These are phyloP conservation scores for Leiothrix lutea DNA, from an alignment of 2,113 vertebrate genomes.

Conservation along the genomic window DNA sequence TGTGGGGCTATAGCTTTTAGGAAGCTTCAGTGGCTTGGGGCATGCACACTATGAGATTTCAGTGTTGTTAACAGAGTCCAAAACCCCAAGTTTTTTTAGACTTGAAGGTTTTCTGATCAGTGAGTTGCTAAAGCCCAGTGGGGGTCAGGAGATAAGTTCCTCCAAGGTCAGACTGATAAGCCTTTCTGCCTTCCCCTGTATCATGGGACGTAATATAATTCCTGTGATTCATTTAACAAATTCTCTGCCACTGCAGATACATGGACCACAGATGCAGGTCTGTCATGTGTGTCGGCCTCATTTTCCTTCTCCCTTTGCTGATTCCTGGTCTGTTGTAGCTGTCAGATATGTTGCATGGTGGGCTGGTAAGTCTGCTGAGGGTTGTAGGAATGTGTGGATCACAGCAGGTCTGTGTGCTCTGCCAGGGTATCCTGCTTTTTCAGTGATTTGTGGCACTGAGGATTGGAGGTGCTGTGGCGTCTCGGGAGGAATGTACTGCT, in stretches of 20 bases:
- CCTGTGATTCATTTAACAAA: conserved; percentile 50
- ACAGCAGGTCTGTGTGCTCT: not conserved
- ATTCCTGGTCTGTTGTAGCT: not conserved
- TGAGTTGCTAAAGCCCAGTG: not conserved
- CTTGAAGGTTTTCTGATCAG: not conserved
- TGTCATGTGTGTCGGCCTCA: not conserved
- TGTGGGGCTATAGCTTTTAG: not conserved
- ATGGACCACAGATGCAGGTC: not conserved
- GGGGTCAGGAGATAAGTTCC: not conserved
- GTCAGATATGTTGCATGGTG: rapidly evolving
- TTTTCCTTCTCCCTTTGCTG: not conserved
- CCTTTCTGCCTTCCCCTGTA: conserved; percentile 26
- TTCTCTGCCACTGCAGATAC: conserved; percentile 18
- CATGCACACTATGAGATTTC: not conserved
- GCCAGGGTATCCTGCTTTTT: not conserved
- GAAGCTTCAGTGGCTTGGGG: not conserved
- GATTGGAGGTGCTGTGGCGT: not conserved
- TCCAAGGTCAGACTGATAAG: conserved; percentile 47
- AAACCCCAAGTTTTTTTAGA: not conserved
- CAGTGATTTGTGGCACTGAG: not conserved
- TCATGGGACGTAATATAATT: conserved; percentile 64
- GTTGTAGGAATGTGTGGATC: not conserved
- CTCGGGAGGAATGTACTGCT: not conserved
- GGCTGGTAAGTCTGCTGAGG: not conserved
- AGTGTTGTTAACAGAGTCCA: not conserved